Evolutionary conservation across 2,113 vertebrate species (phyloP).

Genomic region (Glaucomys volans): DNA sequence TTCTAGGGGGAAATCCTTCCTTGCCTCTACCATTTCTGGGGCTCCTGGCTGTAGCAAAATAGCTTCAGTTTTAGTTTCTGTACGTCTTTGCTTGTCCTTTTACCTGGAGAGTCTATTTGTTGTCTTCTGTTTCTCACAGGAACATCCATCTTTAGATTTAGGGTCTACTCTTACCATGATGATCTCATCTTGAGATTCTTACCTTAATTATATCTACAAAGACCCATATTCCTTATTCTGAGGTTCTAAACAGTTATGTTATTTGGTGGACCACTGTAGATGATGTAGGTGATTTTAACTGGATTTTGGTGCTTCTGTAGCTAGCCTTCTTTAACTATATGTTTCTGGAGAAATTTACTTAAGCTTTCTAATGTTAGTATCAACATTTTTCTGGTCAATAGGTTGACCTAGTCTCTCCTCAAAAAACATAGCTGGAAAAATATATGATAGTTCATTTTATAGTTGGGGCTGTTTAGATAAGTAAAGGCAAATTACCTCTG

Average conservation of each 20-base stretch:
- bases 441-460: not conserved
- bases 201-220: not conserved
- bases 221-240: not conserved
- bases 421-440: not conserved
- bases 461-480: not conserved
- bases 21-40: not conserved
- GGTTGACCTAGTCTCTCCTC: not conserved
- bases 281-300: not conserved
- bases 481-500: not conserved
- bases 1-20: not conserved
- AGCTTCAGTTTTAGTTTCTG: not conserved
- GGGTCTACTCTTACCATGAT: not conserved
- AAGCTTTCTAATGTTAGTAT: not conserved
- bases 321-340: not conserved
- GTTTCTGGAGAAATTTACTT: not conserved
- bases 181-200: not conserved
- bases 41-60: not conserved
- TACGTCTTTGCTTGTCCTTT: not conserved
- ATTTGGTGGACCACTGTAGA: not conserved
- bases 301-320: not conserved
- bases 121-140: not conserved
- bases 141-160: not conserved
- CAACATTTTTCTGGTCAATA: constrained; percentile 17
- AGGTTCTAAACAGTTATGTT: not conserved
- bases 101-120: not conserved